phyloP scores from a whole-genome alignment of 1,140 invertebrate genomes.

The Mactra quadrangularis region DNA sequence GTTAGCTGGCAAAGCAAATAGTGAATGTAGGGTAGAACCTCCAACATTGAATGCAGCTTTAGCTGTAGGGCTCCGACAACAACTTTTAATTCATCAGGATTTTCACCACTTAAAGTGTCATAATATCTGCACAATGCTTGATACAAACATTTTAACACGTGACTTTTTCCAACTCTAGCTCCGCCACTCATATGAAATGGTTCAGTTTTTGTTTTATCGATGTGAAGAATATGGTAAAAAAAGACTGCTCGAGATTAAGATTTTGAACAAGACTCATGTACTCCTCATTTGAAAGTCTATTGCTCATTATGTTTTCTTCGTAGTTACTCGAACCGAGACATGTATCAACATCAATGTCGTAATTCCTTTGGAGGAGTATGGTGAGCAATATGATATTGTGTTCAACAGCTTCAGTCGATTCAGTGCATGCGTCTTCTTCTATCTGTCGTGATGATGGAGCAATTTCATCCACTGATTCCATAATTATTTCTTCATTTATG shows the following conservation, averaged over 20 bases:
- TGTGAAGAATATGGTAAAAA: slow-evolving; percentile 26
- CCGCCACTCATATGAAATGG: slow-evolving; percentile 52
- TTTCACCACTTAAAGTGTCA: slow-evolving; percentile 9
- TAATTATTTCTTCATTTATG: slow-evolving; percentile 24
- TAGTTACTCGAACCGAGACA: background rate
- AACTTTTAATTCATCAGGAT: slow-evolving; percentile 27
- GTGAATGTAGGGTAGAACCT: background rate
- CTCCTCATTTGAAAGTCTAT: slow-evolving; percentile 45
- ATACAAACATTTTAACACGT: slow-evolving; percentile 30
- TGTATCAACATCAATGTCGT: slow-evolving; percentile 39
- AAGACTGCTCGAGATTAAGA: slow-evolving; percentile 27
- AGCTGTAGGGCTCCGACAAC: slow-evolving; percentile 5
- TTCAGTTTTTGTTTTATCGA: slow-evolving; percentile 9
- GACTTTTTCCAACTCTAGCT: slow-evolving; percentile 49
- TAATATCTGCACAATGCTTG: slow-evolving; percentile 5
- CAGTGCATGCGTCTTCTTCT: slow-evolving; percentile 47
- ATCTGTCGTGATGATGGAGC: slow-evolving; percentile 53
- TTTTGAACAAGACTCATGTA: background rate
- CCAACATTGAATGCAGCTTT: slow-evolving; percentile 13
- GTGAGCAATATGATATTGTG: too few relatives aligned
- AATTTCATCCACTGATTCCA: slow-evolving; percentile 44
- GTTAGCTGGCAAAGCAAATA: too few relatives aligned
- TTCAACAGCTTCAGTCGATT: too few relatives aligned
- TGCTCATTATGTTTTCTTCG: slow-evolving; percentile 29
- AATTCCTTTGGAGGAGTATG: too few relatives aligned